phyloP scores from a whole-genome alignment of 2,888 invertebrate genomes.

The Harmothoe impar region DNA sequence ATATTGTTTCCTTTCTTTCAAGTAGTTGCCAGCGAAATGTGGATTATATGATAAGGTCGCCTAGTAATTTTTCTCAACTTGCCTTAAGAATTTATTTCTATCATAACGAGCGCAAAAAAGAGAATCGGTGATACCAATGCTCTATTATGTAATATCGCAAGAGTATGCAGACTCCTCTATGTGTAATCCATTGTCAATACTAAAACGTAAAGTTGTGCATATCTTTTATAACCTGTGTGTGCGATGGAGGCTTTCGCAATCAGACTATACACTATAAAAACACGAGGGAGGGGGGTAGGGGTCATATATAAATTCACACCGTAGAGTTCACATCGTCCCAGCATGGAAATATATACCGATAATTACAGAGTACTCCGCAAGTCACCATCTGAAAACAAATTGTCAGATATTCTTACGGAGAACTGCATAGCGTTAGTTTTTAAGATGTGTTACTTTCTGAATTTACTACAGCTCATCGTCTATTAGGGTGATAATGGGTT shows the following conservation, averaged over 20 bases:
- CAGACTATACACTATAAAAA: neutral
- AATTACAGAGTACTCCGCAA: neutral
- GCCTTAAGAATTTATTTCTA: slow-evolving; percentile 44
- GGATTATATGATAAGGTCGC: slow-evolving; percentile 36
- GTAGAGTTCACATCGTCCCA: slow-evolving; percentile 36
- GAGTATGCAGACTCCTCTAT: slow-evolving; percentile 36
- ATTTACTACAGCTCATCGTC: neutral
- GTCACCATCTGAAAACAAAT: neutral
- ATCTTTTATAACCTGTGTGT: slow-evolving; percentile 56
- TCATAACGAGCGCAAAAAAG: slow-evolving; percentile 13
- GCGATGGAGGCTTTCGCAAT: slow-evolving; percentile 6
- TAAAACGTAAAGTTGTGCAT: slow-evolving; percentile 37
- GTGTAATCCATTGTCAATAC: slow-evolving; percentile 39
- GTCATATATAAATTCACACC: slow-evolving; percentile 24
- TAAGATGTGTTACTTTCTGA: slow-evolving; percentile 38
- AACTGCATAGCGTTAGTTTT: neutral
- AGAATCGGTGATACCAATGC: slow-evolving; percentile 9
- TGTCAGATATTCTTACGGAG: slow-evolving; percentile 1
- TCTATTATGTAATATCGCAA: slow-evolving; percentile 31
- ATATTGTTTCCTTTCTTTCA: no score
- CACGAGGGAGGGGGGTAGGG: neutral
- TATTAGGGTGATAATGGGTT: slow-evolving; percentile 19
- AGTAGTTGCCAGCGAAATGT: neutral
- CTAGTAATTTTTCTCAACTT: slow-evolving; percentile 48
- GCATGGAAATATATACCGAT: neutral